Percentiles rank a stretch among this genome's conserved stretches.
Conservation (phyloP, 2,888 invertebrate genomes). For the Brenthis ino region DNA sequence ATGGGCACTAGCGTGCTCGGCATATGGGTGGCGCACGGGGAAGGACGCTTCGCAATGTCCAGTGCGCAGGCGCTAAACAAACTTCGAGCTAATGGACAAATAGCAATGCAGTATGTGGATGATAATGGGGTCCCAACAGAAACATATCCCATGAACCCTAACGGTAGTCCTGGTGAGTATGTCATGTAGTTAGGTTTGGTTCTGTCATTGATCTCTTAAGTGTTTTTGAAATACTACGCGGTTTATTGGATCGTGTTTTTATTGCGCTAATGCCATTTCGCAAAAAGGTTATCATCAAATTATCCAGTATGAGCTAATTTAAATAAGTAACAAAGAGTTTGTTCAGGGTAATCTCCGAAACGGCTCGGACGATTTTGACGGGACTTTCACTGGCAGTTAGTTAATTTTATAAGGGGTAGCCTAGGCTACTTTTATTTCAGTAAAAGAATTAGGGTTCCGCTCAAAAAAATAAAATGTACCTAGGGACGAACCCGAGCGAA, state of each 20-base stretch:
- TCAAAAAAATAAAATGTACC: too few species aligned
- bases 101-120: conserved; percentile 92
- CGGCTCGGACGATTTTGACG: too few species aligned
- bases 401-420: too few species aligned
- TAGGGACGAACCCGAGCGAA: too few species aligned
- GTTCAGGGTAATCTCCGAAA: too few species aligned
- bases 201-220: too few species aligned
- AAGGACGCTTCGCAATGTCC: conserved; percentile 89
- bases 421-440: too few species aligned
- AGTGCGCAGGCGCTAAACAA: conserved; percentile 70
- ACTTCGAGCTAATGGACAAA: conserved; percentile 82
- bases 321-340: too few species aligned
- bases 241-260: neutral
- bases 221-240: neutral
- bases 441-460: too few species aligned
- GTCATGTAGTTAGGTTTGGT: neutral
- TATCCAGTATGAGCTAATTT: too few species aligned
- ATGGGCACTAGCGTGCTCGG: conserved; percentile 96
- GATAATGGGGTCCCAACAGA: conserved; percentile 89
- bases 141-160: conserved; percentile 96
- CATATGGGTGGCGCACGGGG: conserved; percentile 98
- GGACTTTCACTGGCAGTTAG: too few species aligned
- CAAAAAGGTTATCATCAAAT: too few species aligned
- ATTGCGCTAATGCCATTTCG: neutral
- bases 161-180: conserved; percentile 88